phyloP scores from a whole-genome alignment of 2,888 invertebrate genomes.

The Nomada ruficornis region DNA sequence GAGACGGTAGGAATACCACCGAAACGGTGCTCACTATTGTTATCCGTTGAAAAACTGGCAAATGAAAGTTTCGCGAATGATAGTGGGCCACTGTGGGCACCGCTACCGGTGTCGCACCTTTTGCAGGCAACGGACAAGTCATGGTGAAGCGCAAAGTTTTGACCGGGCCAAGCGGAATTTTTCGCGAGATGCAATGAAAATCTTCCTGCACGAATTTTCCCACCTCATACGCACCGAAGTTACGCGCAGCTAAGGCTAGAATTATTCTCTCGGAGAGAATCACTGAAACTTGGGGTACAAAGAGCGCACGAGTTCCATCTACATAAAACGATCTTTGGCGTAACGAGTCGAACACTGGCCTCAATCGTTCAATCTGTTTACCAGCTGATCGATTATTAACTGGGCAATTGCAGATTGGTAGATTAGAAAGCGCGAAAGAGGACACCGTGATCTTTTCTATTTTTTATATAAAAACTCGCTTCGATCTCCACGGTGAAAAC shows the following conservation, averaged over 20 bases:
- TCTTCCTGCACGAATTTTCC: background rate
- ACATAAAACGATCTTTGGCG: background rate
- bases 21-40: conserved; percentile 79
- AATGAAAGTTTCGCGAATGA: conserved; percentile 79
- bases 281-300: background rate
- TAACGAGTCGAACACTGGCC: conserved; percentile 63
- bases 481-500: too few relatives aligned
- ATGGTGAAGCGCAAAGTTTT: conserved; percentile 61
- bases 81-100: conserved; percentile 74
- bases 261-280: background rate
- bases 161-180: background rate
- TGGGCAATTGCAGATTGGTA: conserved; percentile 21
- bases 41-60: conserved; percentile 80
- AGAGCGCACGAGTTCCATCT: background rate
- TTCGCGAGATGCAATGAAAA: background rate
- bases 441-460: background rate
- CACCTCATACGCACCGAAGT: background rate
- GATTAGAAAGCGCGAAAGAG: conserved; percentile 49
- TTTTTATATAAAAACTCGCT: too few relatives aligned
- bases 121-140: conserved; percentile 80
- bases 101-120: conserved; percentile 67
- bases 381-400: conserved; percentile 67
- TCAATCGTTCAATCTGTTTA: conserved; percentile 65
- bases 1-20: conserved; percentile 78
- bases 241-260: background rate